Evolutionary conservation across 2,113 vertebrate genomes (phyloP), one percentile per base, ranked within the genome.

Genomic region (Labeo catla): DNA sequence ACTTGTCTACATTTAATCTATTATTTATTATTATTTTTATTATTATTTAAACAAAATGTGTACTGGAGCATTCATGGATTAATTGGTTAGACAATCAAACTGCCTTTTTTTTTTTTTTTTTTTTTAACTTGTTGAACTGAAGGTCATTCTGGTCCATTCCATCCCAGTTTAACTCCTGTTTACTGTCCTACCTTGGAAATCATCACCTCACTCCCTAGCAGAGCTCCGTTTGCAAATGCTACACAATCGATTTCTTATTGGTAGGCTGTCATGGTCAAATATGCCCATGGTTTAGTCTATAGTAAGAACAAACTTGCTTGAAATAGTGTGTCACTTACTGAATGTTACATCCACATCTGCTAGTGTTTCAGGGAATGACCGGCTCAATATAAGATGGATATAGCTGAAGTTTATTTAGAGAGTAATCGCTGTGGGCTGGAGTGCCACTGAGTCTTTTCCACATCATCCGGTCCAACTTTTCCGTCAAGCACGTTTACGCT

Each of bases 321-420:
- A 61, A 80, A 63, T 45, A 9, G 50, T 43, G 21, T 34, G 57
- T 8, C 57, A 63, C 54, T 59, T 78, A 78, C 54, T 59, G 28
- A 43, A 78, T 8, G 39, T 80, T 63, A 23, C 36, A 4, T 45
- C 57, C 77, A 80, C 77, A 61, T 61, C 36, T 63, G 77, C 21
- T 80, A 80, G 57, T 63, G 77, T 80, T 80, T 63, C 36, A 47
- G 57, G 16, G 12, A 80, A 61, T 61, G 52, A 57, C 15, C 52
- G 39, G 34, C 76, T 54, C 52, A 52, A 39, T 57, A 57, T 43
- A 79, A 79, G 52, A 43, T 57, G 52, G 34, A 79, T 59, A 23
- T 23, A 80, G 36, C 28, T 36, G 28, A 77, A 54, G 76, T 80
- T 63, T 63, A 61, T 80, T 39, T 59, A 61, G 54, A 59, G 36